Base-by-base conservation (phyloP, 92 coral and sea anemone species). In the Porites evermanni region DNA sequence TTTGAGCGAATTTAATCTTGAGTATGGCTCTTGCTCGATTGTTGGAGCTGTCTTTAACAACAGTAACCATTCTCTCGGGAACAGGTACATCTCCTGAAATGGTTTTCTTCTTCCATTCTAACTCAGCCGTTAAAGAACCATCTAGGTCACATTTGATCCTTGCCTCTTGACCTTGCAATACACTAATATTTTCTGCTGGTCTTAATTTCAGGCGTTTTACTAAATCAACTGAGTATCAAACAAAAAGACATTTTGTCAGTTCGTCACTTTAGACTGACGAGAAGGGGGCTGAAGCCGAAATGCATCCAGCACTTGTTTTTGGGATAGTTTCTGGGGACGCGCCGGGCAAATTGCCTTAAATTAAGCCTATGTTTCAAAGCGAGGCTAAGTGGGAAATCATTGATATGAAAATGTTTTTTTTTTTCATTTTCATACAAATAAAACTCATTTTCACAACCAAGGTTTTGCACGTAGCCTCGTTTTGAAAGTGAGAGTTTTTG, bases 71-170 rank as follows among this genome's bases (percentile, higher is more conserved):
- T n/a, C 32, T 23, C 13, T 74, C 56, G 53, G 86, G 44, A 11
- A 89, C 73, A 24, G 74, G 24, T 29, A 18, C 60, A 53, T 71
- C 61, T 24, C 52, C 70, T 44, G 32, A 53, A 13, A 54, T 24
- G 19, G 54, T 13, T 72, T 47, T 23, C 12, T 24, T 71, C 29
- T 79, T 71, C 92, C 92, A 89, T n/a, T 72, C 44, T 32, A 89
- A 60, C 19, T 44, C 7, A 14, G 79, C 79, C 26, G 21, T 5
- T 69, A 51, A 26, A 17, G 18, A 65, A 29, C 72, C 75, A 7
- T 70, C 64, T 52, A 89, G 72, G 17, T 81, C 60, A 56, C 92
- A 89, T 17, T 68, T 71, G 10, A 84, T 44, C 52, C 73, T 70
- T 47, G 69, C 53, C 17, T 32, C 68, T 14, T 89, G 89, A 10